Percentiles rank a stretch among this genome's conserved stretches.
These are phyloP conservation scores for Ceriagrion tenellum DNA, from an alignment of 2,888 invertebrate genomes.

Conservation along the genomic window DNA sequence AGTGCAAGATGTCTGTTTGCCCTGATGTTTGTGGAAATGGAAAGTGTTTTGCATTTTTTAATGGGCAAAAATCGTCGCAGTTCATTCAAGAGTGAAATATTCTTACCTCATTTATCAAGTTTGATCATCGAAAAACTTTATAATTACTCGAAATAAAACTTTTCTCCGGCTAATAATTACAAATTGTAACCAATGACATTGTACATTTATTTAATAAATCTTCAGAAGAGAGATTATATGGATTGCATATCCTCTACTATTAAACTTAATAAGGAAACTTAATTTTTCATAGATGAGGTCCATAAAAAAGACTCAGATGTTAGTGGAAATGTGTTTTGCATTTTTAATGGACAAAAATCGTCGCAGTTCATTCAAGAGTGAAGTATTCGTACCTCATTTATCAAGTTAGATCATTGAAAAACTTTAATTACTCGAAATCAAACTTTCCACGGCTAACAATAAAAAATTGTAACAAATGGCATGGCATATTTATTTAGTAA, in stretches of 20 bases:
- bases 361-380: not conserved
- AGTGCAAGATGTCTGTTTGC: not conserved
- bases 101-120: not conserved
- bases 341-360: not conserved
- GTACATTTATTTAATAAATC: no score
- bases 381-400: not conserved
- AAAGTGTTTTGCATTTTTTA: conserved; percentile 25
- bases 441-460: no score
- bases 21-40: not conserved
- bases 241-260: no score
- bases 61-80: not conserved
- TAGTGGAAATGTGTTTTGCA: not conserved
- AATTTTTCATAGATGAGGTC: no score
- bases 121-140: not conserved
- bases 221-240: no score
- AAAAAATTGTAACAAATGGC: no score
- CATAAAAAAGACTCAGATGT: no score
- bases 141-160: not conserved
- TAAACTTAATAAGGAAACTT: no score
- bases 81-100: not conserved
- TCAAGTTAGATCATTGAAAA: not conserved
- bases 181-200: no score
- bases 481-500: no score
- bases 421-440: not conserved
- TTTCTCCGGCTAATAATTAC: no score